Conservation (phyloP, 2,797 vertebrate genomes). For the Pseudochirops cupreus region DNA sequence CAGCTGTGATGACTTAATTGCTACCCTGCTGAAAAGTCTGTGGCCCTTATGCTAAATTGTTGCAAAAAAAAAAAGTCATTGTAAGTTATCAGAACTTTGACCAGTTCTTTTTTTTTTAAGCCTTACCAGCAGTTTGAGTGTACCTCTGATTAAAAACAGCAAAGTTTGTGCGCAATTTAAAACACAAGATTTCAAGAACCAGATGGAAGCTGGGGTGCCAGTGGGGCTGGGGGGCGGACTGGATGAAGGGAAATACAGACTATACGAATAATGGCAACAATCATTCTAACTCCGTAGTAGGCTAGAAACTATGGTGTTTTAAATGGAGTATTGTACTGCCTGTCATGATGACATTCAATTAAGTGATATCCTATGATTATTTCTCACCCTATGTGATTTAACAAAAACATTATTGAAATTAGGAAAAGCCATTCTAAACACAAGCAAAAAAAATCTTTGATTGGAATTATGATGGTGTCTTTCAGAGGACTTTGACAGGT, state of each 20-base stretch:
- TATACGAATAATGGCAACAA: constrained; percentile 46
- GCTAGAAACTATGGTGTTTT: constrained; percentile 24
- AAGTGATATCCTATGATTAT: constrained; percentile 70
- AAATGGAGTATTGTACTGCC: constrained; percentile 61
- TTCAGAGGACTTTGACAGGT: constrained; percentile 69
- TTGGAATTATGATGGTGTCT: constrained; percentile 66
- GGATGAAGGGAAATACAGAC: constrained; percentile 20
- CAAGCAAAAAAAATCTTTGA: constrained; percentile 68
- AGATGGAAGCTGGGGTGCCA: background rate
- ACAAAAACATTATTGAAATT: constrained; percentile 76
- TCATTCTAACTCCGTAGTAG: constrained; percentile 59
- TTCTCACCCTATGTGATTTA: constrained; percentile 64
- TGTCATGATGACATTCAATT: constrained; percentile 66
- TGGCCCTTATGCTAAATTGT: constrained; percentile 84
- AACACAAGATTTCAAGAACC: constrained; percentile 65
- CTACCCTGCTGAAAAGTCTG: constrained; percentile 81
- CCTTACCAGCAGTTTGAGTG: constrained; percentile 72
- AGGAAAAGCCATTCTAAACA: constrained; percentile 72
- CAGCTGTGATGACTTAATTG: constrained; percentile 84
- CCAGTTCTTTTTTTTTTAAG: constrained; percentile 60
- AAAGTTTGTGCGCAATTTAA: constrained; percentile 72
- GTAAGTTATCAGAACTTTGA: constrained; percentile 82
- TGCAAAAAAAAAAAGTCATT: constrained; percentile 78
- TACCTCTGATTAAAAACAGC: constrained; percentile 66
- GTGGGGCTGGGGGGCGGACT: background rate